A percentile compares a stretch with the other conserved stretches of the same genome.
Evolutionary conservation across 2,113 vertebrate species (phyloP).

Genomic region (Lophochroa leadbeateri): DNA sequence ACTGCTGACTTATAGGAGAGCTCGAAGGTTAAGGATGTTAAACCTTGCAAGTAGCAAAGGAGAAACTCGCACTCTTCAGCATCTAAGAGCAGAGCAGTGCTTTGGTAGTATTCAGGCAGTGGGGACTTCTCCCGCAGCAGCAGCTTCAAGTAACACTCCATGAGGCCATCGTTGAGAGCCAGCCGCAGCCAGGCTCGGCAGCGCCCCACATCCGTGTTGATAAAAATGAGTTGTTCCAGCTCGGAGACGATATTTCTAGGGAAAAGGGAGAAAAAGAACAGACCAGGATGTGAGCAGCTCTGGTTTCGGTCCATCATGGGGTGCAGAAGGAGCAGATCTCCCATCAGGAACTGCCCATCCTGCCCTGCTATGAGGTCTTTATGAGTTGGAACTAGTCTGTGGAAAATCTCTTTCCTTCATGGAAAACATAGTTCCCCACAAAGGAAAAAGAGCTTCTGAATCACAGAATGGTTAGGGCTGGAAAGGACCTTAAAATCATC

Average conservation of each 20-base stretch:
- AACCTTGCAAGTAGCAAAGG: slow-evolving; percentile 92
- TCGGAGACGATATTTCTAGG: slow-evolving; percentile 86
- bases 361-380: too few relatives aligned
- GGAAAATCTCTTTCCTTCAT: too few relatives aligned
- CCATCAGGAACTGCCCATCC: too few relatives aligned
- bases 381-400: too few relatives aligned
- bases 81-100: slow-evolving; percentile 85
- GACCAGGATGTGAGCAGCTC: fast-evolving
- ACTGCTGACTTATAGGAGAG: slow-evolving; percentile 94
- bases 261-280: neutral
- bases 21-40: slow-evolving; percentile 86
- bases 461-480: neutral
- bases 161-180: slow-evolving; percentile 89
- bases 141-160: slow-evolving; percentile 91
- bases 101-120: slow-evolving; percentile 85
- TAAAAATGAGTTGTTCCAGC: slow-evolving; percentile 87
- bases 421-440: neutral
- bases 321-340: too few relatives aligned
- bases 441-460: neutral
- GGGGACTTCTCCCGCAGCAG: slow-evolving; percentile 83
- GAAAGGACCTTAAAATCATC: neutral
- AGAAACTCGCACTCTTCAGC: slow-evolving; percentile 90
- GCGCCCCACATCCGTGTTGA: slow-evolving; percentile 89
- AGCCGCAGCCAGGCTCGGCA: slow-evolving; percentile 93
- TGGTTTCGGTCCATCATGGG: fast-evolving